Evolutionary conservation across 2,113 vertebrate genomes (phyloP).

Genomic region (Gambusia holbrooki): DNA sequence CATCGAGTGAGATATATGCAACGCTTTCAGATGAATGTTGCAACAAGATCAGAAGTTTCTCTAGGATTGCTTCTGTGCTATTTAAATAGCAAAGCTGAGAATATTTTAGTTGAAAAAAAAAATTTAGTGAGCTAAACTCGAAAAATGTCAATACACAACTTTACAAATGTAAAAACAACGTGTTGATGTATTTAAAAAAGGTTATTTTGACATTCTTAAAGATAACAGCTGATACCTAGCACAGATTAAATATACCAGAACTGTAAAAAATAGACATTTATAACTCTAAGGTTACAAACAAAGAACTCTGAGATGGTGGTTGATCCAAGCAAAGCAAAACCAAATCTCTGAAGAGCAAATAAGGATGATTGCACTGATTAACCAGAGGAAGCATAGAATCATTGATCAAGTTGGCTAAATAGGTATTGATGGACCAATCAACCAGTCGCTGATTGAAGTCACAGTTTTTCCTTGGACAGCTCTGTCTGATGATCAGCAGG

Average conservation of each 20-base stretch:
- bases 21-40: not conserved
- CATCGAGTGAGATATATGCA: not conserved
- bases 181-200: not conserved
- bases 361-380: not conserved
- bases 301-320: not conserved
- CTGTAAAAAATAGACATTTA: not conserved
- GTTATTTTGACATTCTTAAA: not conserved
- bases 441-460: not conserved
- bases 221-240: too few species aligned
- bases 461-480: too few species aligned
- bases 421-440: not conserved
- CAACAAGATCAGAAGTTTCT: not conserved
- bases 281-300: constrained; percentile 8
- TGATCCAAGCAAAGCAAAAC: not conserved
- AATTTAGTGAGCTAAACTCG: constrained; percentile 5
- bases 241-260: not conserved
- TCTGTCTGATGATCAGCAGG: not conserved
- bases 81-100: constrained; percentile 5
- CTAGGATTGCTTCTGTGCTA: not conserved
- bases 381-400: not conserved
- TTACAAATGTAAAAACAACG: constrained; percentile 24
- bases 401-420: not conserved
- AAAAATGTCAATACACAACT: constrained; percentile 24
- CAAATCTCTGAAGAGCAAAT: not conserved
- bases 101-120: not conserved